phyloP scores from a whole-genome alignment of 2,888 invertebrate genomes.

The Penaeus monodon region DNA sequence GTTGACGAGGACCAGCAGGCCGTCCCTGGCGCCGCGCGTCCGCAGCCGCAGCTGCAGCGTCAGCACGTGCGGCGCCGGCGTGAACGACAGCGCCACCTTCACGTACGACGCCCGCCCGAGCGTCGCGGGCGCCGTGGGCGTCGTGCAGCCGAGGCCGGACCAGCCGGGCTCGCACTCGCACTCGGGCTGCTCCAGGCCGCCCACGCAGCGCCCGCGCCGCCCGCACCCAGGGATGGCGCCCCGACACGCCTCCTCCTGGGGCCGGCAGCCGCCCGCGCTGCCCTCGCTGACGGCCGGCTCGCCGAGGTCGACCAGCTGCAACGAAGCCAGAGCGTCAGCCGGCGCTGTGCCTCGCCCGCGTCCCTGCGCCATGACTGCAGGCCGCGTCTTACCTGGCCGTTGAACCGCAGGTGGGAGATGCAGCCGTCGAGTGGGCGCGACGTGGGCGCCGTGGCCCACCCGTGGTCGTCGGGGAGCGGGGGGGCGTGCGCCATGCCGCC shows the following conservation, averaged over 20 bases:
- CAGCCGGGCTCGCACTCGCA: slow-evolving; percentile 48
- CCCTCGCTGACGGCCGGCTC: slow-evolving; percentile 79
- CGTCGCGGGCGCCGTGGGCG: slow-evolving; percentile 21
- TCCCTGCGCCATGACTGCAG: too few relatives aligned
- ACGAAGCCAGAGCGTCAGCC: slow-evolving; percentile 12
- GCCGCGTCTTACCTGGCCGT: slow-evolving; percentile 31
- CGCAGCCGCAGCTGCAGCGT: slow-evolving; percentile 35
- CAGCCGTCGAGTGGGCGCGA: slow-evolving; percentile 95
- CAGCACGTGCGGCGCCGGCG: slow-evolving; percentile 36
- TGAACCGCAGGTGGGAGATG: slow-evolving; percentile 83
- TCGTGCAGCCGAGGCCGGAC: slow-evolving; percentile 31
- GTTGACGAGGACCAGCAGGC: slow-evolving; percentile 22
- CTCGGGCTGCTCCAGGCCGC: slow-evolving; percentile 22
- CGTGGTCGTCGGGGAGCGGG: slow-evolving; percentile 87
- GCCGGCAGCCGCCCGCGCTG: slow-evolving; percentile 79
- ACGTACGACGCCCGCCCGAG: slow-evolving; percentile 36
- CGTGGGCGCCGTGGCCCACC: slow-evolving; percentile 91
- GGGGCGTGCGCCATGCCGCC: slow-evolving; percentile 92
- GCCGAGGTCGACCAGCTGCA: slow-evolving; percentile 76
- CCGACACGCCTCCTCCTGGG: slow-evolving; percentile 32
- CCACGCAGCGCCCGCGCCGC: slow-evolving; percentile 29
- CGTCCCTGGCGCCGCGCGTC: slow-evolving; percentile 17
- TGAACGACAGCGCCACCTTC: slow-evolving; percentile 54
- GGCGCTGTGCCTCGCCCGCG: too few relatives aligned
- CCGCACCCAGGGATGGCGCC: slow-evolving; percentile 27